A percentile compares a stretch with the other conserved stretches of the same genome.
Conservation (phyloP, 2,888 invertebrate genomes). For the Troides helena region DNA sequence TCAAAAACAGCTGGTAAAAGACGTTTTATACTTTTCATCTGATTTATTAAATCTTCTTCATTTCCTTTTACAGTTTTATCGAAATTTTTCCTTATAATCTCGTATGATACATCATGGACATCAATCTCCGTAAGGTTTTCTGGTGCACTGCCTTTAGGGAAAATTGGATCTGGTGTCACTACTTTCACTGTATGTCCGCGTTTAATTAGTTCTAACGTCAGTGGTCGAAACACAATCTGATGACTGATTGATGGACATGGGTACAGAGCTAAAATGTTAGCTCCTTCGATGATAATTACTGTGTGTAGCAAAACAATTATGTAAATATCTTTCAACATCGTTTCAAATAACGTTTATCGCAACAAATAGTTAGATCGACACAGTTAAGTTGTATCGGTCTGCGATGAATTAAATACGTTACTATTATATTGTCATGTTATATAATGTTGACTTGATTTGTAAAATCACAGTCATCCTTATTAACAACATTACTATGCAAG, state of each 20-base stretch:
- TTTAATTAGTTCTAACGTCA: slow-evolving; percentile 43
- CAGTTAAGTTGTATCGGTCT: too few relatives aligned
- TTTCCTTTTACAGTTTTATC: background rate
- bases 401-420: too few relatives aligned
- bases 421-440: too few relatives aligned
- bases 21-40: background rate
- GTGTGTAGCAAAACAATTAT: background rate
- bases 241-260: slow-evolving; percentile 48
- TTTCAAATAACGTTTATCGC: background rate
- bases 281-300: slow-evolving; percentile 30
- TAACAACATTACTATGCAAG: too few relatives aligned
- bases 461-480: too few relatives aligned
- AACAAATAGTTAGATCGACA: background rate
- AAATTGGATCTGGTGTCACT: slow-evolving; percentile 44
- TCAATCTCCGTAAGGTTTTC: slow-evolving; percentile 51
- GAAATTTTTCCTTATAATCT: background rate
- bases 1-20: slow-evolving; percentile 29
- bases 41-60: background rate
- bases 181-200: slow-evolving; percentile 45
- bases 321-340: background rate
- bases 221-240: slow-evolving; percentile 43
- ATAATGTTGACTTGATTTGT: too few relatives aligned
- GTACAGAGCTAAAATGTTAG: slow-evolving; percentile 43
- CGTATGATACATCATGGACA: slow-evolving; percentile 45
- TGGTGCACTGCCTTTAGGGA: slow-evolving; percentile 38